Evolutionary conservation across 2,888 invertebrate genomes (phyloP), one percentile per base, ranked within the genome.

Genomic region (Alentia gelatinosa): DNA sequence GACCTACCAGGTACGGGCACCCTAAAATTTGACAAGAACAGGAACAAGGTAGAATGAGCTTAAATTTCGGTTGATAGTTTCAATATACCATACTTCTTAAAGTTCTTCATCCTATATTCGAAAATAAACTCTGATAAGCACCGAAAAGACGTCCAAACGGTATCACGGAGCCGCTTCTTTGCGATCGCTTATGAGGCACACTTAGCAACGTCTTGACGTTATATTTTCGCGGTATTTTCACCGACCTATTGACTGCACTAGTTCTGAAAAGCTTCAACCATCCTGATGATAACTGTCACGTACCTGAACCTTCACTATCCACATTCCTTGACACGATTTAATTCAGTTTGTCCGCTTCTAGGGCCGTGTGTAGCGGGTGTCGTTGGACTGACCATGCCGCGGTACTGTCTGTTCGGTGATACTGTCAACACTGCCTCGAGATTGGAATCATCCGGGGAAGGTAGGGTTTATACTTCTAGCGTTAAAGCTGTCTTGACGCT

Each of bases 341-440:
- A 30, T 3, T 33, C n/a, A 19, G 19, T 26, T 74, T 74, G 74
- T 33, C n/a, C 74, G 9, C 7, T n/a, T 4, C 26, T 15, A 79
- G 79, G 79, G 1, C 39, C 79, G n/a, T 79, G 79, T 39, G 79
- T 79, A 1, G 79, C 79, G 1, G 79, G 79, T 23, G 79, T 79
- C 3, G 79, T 79, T 12, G 79, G 79, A 9, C 79, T 33, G 1
- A 79, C 79, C 79, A 79, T 79, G 79, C 79, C 79, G 37, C 37
- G 79, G n/a, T 79, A 79, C 39, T 79, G 79, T n/a, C 39, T 79
- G 37, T 79, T 79, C 19, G 79, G 79, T 1, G 79, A 79, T n/a
- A 79, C 79, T 1, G 39, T 79, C 1, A 79, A 79, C 39, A 79
- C 79, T 15, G 79, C 79, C 39, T 79, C 79, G 0, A 79, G 79